phyloP scores from a whole-genome alignment of 1,140 invertebrate species.

The Drosophila littoralis region DNA sequence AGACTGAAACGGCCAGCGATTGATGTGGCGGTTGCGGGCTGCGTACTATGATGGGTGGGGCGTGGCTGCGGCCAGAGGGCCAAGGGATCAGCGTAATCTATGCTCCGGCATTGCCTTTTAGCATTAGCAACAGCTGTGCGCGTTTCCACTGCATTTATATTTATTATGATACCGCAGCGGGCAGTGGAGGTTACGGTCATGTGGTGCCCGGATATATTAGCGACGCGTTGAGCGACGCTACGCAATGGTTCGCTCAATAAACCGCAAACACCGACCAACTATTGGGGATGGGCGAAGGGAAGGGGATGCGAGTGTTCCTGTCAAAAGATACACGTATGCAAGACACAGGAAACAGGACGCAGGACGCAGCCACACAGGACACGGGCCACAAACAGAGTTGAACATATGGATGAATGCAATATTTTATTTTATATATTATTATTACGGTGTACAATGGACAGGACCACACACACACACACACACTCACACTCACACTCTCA shows the following conservation, averaged over 20 bases:
- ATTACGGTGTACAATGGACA: constrained; percentile 48
- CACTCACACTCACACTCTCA: constrained; percentile 25
- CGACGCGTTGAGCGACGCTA: constrained; percentile 48
- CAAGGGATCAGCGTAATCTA: constrained; percentile 41
- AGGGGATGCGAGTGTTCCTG: neutral
- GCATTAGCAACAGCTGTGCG: constrained; percentile 75
- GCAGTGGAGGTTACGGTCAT: constrained; percentile 61
- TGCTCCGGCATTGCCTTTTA: constrained; percentile 46
- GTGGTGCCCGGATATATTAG: constrained; percentile 76
- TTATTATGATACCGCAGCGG: constrained; percentile 62
- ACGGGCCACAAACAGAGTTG: constrained; percentile 39
- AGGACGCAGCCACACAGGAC: constrained; percentile 13
- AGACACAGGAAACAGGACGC: constrained; percentile 33
- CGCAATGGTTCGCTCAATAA: constrained; percentile 60
- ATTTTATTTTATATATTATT: constrained; percentile 80
- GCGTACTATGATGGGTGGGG: neutral
- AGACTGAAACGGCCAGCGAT: constrained; percentile 70
- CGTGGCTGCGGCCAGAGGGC: neutral
- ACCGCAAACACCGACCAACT: constrained; percentile 62
- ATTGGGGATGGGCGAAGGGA: neutral
- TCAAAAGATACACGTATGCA: constrained; percentile 48
- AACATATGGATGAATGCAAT: constrained; percentile 64
- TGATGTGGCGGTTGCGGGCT: constrained; percentile 50
- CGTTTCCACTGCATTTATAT: constrained; percentile 79
- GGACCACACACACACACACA: constrained; percentile 52